A percentile compares a stretch with the other conserved stretches of the same genome.
Conservation (phyloP, 1,140 invertebrate species). For the Diabrotica virgifera region DNA sequence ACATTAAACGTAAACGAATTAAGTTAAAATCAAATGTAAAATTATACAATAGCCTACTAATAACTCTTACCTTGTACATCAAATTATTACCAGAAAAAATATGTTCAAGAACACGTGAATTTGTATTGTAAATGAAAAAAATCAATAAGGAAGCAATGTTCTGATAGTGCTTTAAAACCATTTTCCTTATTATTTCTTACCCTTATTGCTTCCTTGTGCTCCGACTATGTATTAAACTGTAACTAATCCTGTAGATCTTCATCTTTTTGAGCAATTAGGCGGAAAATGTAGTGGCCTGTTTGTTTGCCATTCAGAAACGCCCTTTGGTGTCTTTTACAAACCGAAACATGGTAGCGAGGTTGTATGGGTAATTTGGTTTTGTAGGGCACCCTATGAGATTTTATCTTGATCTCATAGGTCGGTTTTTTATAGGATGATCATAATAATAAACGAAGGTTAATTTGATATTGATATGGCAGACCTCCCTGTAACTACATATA, state of each 20-base stretch:
- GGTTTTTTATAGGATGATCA: not conserved
- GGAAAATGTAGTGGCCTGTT: conserved; percentile 39
- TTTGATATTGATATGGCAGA: not conserved
- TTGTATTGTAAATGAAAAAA: no score
- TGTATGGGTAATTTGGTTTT: conserved; percentile 7
- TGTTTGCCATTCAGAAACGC: conserved; percentile 22
- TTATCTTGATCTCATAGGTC: not conserved
- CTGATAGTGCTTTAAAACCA: no score
- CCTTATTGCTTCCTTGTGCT: not conserved
- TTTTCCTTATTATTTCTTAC: not conserved
- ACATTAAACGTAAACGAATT: no score
- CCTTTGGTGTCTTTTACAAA: conserved; percentile 12
- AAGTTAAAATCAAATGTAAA: no score
- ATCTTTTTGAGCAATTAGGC: conserved; percentile 40
- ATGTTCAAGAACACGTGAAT: no score
- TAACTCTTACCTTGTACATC: no score
- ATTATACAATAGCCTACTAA: no score
- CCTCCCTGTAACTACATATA: not conserved
- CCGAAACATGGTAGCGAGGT: conserved; percentile 10
- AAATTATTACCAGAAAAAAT: no score
- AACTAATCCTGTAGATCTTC: conserved; percentile 21
- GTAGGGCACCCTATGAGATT: not conserved
- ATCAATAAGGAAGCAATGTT: no score
- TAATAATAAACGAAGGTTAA: not conserved
- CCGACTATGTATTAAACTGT: conserved; percentile 8